A percentile compares a stretch with the other conserved stretches of the same genome.
Conservation (phyloP, 1,140 invertebrate species). For the Aphelinus certus region DNA sequence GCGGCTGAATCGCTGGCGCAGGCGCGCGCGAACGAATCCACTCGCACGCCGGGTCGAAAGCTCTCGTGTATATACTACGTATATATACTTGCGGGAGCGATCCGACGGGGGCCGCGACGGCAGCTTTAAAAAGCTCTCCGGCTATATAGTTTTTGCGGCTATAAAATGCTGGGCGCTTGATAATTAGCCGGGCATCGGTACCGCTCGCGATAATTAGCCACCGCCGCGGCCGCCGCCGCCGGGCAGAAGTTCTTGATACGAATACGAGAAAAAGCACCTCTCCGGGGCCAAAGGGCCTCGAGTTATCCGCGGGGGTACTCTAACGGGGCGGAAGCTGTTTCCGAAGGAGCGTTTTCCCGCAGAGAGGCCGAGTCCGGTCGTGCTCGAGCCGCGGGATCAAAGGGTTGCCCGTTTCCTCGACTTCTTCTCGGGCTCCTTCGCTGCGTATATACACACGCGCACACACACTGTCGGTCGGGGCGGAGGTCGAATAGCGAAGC, state of each 20-base stretch:
- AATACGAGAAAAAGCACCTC: constrained; percentile 27
- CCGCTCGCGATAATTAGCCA: constrained; percentile 37
- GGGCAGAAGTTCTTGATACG: constrained; percentile 30
- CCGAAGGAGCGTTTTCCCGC: neutral
- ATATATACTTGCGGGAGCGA: too few relatives aligned
- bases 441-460: neutral
- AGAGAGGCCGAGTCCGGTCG: constrained; percentile 3
- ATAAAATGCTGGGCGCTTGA: constrained; percentile 17
- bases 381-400: constrained; percentile 8
- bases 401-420: constrained; percentile 19
- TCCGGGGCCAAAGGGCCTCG: neutral
- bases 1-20: neutral
- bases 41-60: too few relatives aligned
- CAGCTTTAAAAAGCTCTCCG: too few relatives aligned
- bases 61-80: too few relatives aligned
- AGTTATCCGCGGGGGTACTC: neutral
- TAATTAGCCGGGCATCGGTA: constrained; percentile 35
- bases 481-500: too few relatives aligned
- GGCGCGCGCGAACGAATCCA: neutral
- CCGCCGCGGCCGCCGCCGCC: neutral
- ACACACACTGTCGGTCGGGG: too few relatives aligned
- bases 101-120: too few relatives aligned
- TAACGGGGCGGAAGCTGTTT: neutral
- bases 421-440: neutral
- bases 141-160: constrained; percentile 20